phyloP scores from a whole-genome alignment of 2,888 invertebrate species.

The Drosophila colorata region DNA sequence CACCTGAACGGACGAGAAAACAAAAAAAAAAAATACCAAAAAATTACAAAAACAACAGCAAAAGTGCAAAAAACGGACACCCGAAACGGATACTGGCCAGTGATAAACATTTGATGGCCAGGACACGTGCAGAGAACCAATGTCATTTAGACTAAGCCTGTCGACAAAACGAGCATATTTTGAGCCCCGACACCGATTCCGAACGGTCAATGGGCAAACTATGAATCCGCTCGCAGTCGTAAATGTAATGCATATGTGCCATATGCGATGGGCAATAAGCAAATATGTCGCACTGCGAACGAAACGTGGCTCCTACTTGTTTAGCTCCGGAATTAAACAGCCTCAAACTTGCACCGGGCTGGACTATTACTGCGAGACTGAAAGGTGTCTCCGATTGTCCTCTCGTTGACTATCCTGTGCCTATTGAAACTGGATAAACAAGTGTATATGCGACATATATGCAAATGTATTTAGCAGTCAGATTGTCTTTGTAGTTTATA shows the following conservation, averaged over 20 bases:
- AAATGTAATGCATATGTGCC: not conserved
- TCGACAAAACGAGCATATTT: conserved; percentile 14
- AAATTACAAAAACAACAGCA: not conserved
- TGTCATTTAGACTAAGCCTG: conserved; percentile 32
- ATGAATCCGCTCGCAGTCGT: conserved; percentile 32
- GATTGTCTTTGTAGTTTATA: too few species aligned
- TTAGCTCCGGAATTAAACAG: too few species aligned
- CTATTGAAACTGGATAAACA: too few species aligned
- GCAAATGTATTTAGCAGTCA: too few species aligned
- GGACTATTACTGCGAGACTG: too few species aligned
- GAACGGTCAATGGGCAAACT: conserved; percentile 31
- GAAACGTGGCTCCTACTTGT: too few species aligned
- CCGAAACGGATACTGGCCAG: conserved; percentile 33
- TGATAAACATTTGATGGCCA: conserved; percentile 62
- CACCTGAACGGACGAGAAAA: too few species aligned
- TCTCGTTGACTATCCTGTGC: too few species aligned
- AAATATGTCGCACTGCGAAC: not conserved
- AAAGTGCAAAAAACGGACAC: conserved; percentile 5
- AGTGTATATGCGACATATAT: too few species aligned
- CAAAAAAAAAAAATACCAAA: too few species aligned
- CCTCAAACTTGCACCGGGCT: too few species aligned
- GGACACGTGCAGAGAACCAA: conserved; percentile 59
- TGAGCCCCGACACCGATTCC: conserved; percentile 32
- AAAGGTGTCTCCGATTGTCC: too few species aligned
- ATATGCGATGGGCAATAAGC: not conserved